Conservation (phyloP, 2,797 vertebrate species). For the Esox masquinongy region DNA sequence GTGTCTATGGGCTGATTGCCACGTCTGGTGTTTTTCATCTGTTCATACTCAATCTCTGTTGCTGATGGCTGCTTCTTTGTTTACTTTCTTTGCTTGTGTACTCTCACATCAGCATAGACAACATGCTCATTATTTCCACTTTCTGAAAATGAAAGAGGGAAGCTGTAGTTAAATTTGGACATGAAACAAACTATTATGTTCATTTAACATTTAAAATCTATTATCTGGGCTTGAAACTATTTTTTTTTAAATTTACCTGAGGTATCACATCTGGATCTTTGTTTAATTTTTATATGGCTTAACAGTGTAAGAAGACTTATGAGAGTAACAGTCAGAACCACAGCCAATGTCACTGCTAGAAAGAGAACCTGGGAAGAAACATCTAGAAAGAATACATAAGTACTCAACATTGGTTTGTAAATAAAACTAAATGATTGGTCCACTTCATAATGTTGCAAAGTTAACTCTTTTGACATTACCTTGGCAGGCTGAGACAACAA, state of each 20-base stretch:
- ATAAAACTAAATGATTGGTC: not conserved
- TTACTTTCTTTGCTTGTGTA: not conserved
- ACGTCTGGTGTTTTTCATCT: not conserved
- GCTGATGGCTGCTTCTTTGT: not conserved
- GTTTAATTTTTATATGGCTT: not conserved
- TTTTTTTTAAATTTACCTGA: not conserved
- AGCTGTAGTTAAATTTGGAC: not conserved
- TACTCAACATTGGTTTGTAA: not conserved
- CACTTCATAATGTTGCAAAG: not conserved
- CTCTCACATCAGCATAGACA: not conserved
- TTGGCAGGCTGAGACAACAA: not conserved
- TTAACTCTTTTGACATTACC: not conserved
- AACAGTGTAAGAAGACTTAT: not conserved
- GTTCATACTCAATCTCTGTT: not conserved
- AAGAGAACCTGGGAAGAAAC: not conserved
- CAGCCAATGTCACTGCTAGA: not conserved
- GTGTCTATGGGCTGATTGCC: not conserved
- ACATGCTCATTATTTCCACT: not conserved
- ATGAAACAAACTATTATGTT: not conserved
- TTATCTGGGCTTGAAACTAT: not conserved
- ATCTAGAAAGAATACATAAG: not conserved
- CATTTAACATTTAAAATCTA: not conserved
- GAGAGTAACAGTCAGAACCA: not conserved
- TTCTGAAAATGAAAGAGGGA: not conserved
- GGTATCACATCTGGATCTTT: not conserved